Conservation (phyloP, 1,140 invertebrate genomes). For the Aphelinus atriplicis region DNA sequence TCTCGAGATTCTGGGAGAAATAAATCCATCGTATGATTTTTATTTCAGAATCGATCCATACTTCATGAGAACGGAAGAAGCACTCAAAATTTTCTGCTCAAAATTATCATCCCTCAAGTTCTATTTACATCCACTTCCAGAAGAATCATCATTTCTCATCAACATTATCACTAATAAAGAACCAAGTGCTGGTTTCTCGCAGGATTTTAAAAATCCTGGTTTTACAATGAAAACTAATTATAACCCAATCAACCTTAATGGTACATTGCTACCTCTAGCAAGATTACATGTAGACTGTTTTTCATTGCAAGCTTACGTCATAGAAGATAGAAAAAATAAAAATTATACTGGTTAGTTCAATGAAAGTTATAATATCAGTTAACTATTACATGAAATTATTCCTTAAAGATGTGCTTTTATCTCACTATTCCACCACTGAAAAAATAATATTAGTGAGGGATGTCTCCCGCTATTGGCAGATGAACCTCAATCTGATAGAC, state of each 20-base stretch:
- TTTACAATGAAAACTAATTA: constrained; percentile 67
- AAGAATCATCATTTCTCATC: constrained; percentile 67
- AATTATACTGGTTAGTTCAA: too few relatives aligned
- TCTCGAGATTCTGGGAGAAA: not conserved
- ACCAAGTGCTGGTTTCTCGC: constrained; percentile 61
- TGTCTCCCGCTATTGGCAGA: too few relatives aligned
- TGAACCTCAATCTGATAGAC: too few relatives aligned
- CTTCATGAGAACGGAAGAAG: constrained; percentile 70
- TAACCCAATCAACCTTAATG: constrained; percentile 39
- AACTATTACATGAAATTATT: too few relatives aligned
- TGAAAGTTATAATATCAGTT: too few relatives aligned
- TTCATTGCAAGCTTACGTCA: constrained; percentile 54
- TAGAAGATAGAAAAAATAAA: constrained; percentile 44
- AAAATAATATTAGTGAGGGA: too few relatives aligned
- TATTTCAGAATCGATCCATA: constrained; percentile 66
- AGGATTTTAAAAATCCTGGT: constrained; percentile 66
- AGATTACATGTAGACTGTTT: constrained; percentile 54
- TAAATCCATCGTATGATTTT: constrained; percentile 24
- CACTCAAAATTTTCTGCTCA: constrained; percentile 69
- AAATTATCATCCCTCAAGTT: constrained; percentile 64
- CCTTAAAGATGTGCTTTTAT: too few relatives aligned
- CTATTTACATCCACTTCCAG: constrained; percentile 65
- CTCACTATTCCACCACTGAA: too few relatives aligned
- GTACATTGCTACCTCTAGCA: constrained; percentile 54
- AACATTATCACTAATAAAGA: constrained; percentile 69